Percentiles rank a stretch among this genome's conserved stretches.
Evolutionary conservation across 2,888 invertebrate genomes (phyloP).

Genomic region (Drosophila mercatorum): DNA sequence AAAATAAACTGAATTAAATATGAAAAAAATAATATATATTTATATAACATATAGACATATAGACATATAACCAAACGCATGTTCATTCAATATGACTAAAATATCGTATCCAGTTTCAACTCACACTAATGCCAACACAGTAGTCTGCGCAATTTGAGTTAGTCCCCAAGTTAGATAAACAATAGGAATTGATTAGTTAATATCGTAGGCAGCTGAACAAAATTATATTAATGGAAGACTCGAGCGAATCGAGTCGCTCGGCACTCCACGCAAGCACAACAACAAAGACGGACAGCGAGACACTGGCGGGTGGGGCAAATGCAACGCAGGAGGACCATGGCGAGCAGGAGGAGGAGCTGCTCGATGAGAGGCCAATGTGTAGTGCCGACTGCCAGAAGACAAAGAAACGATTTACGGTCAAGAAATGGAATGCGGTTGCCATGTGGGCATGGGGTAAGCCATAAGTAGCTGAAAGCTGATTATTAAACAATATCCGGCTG

Average conservation of each 20-base stretch:
- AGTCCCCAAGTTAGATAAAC: not conserved
- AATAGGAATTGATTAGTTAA: constrained; percentile 6
- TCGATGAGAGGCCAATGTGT: constrained; percentile 47
- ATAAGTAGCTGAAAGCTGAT: constrained; percentile 54
- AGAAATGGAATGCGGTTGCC: constrained; percentile 99
- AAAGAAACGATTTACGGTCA: constrained; percentile 96
- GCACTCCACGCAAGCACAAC: not conserved
- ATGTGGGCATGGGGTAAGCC: constrained; percentile 95
- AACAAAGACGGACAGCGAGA: constrained; percentile 28
- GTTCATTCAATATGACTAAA: not conserved
- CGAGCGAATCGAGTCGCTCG: constrained; percentile 32
- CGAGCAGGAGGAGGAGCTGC: not conserved
- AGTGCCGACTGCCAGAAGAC: constrained; percentile 31
- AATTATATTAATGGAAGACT: constrained; percentile 35
- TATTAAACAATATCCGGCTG: constrained; percentile 61
- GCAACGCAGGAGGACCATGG: not conserved
- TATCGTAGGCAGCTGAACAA: constrained; percentile 19
- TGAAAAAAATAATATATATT: no score
- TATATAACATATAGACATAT: no score
- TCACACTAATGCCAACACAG: not conserved
- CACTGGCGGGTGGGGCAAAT: not conserved
- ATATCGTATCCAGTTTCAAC: fast-evolving
- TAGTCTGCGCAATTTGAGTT: not conserved
- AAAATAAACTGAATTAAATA: no score
- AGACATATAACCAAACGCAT: no score